Base-by-base conservation (phyloP, 1,140 invertebrate species). In the Antheraea mylitta region DNA sequence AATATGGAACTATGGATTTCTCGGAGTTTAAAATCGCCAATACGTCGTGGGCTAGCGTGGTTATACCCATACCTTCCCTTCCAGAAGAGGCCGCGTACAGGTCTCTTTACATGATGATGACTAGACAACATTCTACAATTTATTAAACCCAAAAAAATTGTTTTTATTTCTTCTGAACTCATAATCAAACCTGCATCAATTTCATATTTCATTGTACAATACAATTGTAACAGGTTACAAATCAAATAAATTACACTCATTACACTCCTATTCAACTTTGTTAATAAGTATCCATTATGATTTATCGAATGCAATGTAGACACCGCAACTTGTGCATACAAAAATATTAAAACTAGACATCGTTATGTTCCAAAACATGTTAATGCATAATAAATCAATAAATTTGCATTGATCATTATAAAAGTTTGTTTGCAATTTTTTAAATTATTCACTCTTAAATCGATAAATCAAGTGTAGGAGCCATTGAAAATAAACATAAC, bases 401-500 rank as follows among this genome's bases (percentile, higher is more conserved):
- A 13, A 53, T 53, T 53, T 53, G 45, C 16, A 53, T 53, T 13
- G 45, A 53, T 16, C 16, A 16, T 53, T 53, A 53, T 42, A 7
- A 42, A 42, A 42, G 38, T 42, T 42, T 42, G 8, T 16, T 16
- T 53, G 45, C 45, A 53, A 13, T 53, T 53, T 53, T 53, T 53
- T 53, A 2, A 53, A 53, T n/a, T 53, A 53, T 53, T 53, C 7
- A 53, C 45, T 53, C 5, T 53, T 11, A 6, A 53, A 0, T 13
- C 45, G 6, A 53, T 53, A 53, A 53, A 53, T 53, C 45, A 53
- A 53, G 16, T 18, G 36, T 65, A 22, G 58, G 36, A 53, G 10
- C 58, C 37, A 72, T 68, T 66, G 53, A 69, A 69, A 69, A 36
- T 42, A 22, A 66, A 58, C 65, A 48, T 42, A 53, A 63, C 22